A percentile compares a stretch with the other conserved stretches of the same genome.
phyloP scores from a whole-genome alignment of 2,113 vertebrate species.

The Coryphaenoides rupestris region DNA sequence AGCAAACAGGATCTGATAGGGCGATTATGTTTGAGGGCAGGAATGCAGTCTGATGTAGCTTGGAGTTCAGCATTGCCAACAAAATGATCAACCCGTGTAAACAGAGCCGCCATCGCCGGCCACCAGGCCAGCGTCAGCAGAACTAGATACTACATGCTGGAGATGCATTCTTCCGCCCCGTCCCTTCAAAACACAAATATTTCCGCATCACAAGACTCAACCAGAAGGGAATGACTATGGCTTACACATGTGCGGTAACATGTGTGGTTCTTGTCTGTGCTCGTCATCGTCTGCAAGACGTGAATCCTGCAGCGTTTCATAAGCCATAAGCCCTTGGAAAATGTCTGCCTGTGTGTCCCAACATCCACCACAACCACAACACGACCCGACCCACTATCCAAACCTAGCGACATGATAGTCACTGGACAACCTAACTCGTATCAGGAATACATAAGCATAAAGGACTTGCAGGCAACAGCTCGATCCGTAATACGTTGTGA shows the following conservation, averaged over 20 bases:
- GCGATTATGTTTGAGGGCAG: slow-evolving; percentile 12
- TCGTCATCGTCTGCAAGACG: no score
- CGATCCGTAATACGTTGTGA: no score
- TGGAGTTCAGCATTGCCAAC: slow-evolving; percentile 2
- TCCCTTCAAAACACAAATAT: background rate
- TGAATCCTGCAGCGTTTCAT: no score
- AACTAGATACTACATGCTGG: background rate
- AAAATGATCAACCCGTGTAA: slow-evolving; percentile 4
- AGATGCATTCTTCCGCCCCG: background rate
- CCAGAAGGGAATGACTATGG: background rate
- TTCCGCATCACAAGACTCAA: background rate
- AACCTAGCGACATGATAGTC: no score
- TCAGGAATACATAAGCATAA: no score
- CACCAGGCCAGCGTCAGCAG: background rate
- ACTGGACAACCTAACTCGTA: no score
- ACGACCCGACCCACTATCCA: no score
- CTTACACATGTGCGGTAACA: background rate
- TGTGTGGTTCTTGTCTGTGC: no score
- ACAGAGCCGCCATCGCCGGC: background rate
- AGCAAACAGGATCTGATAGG: slow-evolving; percentile 21
- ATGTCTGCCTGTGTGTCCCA: no score
- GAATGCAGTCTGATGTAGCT: slow-evolving; percentile 11
- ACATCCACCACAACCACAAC: no score
- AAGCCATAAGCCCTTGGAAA: no score
- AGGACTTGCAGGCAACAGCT: no score